Base-by-base conservation (phyloP, 2,113 vertebrate genomes). In the Brachypodius melanocephalos region DNA sequence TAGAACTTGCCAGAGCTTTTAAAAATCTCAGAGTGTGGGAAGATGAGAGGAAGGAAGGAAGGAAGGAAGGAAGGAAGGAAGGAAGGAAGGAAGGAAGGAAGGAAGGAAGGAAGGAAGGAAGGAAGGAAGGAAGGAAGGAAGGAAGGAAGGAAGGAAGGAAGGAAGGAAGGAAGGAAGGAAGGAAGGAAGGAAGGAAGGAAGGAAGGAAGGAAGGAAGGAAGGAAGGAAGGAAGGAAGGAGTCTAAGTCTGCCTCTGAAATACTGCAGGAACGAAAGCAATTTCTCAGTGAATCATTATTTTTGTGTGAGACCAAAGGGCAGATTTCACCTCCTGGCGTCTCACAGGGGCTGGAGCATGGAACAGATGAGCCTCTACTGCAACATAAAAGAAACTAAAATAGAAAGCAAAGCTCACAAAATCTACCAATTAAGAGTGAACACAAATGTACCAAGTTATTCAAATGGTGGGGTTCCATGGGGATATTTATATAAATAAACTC, bases 91-190 rank as follows among this genome's bases (percentile, higher is more conserved):
- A 2, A 17, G 14, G 28, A 2, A 11, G 3, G 8, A 5, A 8
- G 10, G 29, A 3, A 26, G 5, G 6, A 1, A 25, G 12, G 19
- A 2, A 16, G 2, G 8, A 2, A 9, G 3, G 5, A 6, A 46
- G 5, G 36, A 20, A 12, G 28, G 29, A 14, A 32, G 29, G 29
- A 24, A n/a, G 16, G 21, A 32, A 63, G 19, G 14, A 22, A 32
- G 14, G 22, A 13, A 26, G 6, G 42, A 17, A 36, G 17, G 9
- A 9, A 18, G 24, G 25, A 12, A 12, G 11, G 9, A 8, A 18
- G 8, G 25, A 2, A 16, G 7, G 25, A 12, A 6, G 4, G 5
- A 9, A 12, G 5, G 8, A 16, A 8, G 8, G 31, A 17, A 10
- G 16, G 8, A 4, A 24, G 10, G 25, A 16, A 14, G 5, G 6